Conservation (phyloP, 2,113 vertebrate species). For the Chrysemys picta region DNA sequence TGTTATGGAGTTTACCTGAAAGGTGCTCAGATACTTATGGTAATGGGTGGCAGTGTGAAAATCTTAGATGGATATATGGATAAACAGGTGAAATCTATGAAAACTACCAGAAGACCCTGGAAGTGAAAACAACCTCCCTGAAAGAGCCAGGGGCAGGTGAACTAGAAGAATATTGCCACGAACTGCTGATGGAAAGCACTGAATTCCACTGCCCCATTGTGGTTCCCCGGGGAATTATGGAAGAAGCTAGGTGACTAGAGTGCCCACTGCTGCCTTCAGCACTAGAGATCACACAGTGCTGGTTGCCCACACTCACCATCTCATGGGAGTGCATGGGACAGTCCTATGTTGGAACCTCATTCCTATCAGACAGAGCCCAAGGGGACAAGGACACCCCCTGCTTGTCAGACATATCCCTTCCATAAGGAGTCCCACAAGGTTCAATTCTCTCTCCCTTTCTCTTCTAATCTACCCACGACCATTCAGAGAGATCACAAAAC, state of each 20-base stretch:
- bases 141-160: neutral
- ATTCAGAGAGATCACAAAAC: neutral
- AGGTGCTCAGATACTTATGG: neutral
- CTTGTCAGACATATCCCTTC: neutral
- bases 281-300: neutral
- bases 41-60: neutral
- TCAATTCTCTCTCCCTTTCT: neutral
- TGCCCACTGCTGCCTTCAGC: neutral
- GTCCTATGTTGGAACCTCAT: neutral
- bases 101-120: neutral
- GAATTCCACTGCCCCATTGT: neutral
- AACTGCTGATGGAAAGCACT: neutral
- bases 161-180: neutral
- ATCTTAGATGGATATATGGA: neutral
- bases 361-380: neutral
- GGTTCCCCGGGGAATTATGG: neutral
- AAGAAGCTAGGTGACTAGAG: neutral
- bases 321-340: neutral
- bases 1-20: neutral
- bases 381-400: neutral
- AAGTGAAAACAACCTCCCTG: neutral
- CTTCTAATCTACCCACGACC: neutral
- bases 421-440: neutral
- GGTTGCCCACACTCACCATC: neutral
- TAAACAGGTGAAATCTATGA: neutral